Percentiles rank a stretch among this genome's conserved stretches.
These are phyloP conservation scores for Enteromius anoplus DNA, from an alignment of 2,797 vertebrate genomes.

Conservation along the genomic window DNA sequence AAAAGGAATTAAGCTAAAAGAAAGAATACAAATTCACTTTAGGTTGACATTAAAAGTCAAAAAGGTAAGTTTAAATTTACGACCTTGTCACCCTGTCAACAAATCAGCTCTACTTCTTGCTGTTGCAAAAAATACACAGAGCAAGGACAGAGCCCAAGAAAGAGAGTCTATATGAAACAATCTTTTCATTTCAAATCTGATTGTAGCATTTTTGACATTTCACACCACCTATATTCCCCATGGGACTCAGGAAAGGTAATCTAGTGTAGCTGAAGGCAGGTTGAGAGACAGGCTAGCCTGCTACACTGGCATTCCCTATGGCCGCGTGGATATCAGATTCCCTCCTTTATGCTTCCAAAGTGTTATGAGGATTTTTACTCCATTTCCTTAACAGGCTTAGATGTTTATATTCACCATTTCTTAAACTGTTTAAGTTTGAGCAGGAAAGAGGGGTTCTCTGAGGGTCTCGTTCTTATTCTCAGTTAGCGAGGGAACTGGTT, in stretches of 20 bases:
- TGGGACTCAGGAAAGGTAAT: conserved; percentile 67
- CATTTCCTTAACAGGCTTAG: conserved; percentile 67
- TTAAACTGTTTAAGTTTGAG: conserved; percentile 71
- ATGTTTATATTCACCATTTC: conserved; percentile 71
- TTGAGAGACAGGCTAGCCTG: conserved; percentile 47
- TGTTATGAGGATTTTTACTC: conserved; percentile 67
- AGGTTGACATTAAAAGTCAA: background rate
- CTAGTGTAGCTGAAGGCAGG: conserved; percentile 65
- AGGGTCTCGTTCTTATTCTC: conserved; percentile 62
- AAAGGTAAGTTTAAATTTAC: background rate
- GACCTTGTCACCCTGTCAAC: background rate
- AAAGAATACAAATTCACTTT: background rate
- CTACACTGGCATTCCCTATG: conserved; percentile 55
- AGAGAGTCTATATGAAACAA: conserved; percentile 65
- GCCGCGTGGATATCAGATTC: conserved; percentile 65
- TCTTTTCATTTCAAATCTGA: conserved; percentile 73
- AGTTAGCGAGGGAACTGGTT: conserved; percentile 63
- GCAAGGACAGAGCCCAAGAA: conserved; percentile 18
- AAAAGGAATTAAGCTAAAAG: background rate
- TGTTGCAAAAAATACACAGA: background rate
- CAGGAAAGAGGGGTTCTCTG: conserved; percentile 66
- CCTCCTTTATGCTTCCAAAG: conserved; percentile 49
- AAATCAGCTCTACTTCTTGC: background rate
- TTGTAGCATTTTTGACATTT: conserved; percentile 76
- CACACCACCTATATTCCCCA: conserved; percentile 65